Base-by-base conservation (phyloP, 53 echinoderm and acorn worm genomes). In the Echinometra lucunter region DNA sequence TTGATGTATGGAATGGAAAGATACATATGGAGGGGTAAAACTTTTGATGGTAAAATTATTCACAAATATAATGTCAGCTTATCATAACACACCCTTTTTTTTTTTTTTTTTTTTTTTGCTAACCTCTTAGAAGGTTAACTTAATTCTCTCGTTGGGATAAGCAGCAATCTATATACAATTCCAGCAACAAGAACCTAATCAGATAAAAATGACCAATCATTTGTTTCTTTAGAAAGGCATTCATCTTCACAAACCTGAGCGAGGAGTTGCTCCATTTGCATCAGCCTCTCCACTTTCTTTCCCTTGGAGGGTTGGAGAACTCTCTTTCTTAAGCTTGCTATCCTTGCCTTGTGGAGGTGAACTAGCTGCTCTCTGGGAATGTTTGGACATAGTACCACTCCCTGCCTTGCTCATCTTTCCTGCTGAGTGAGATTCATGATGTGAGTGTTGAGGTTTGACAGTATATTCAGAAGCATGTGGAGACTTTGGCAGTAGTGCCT, bases 301-400 rank as follows among this genome's bases (percentile, higher is more conserved):
- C 7, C 60, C 94, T 3, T 94, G 75, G 0, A 28, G 0, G 7
- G 93, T 17, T 6, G 38, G 32, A 4, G 75, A 19, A 18, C 80
- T 92, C 93, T 92, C 94, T 44, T 83, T 94, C 35, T 57, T 82
- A 16, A 66, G 94, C 66, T 83, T 94, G 30, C 66, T 82, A 63
- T 94, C 85, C 30, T 82, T 83, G 63, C 44, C 12, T 0, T 27
- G 25, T 38, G 57, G 37, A 28, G 94, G 63, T 74, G 66, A 66
- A 27, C 66, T 91, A n/a, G 32, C 55, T 45, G 74, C 44, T 53
- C 72, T 92, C 60, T 57, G 75, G 78, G 75, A 55, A 4, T 25
- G 92, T 49, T 92, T 91, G 66, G 91, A 44, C 42, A 49, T 66
- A 18, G 70, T 21, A 23, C n/a, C 40, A 30, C 72, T 91, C 2